Percentiles rank a stretch among this genome's conserved stretches.
Conservation (phyloP, 2,888 invertebrate species). For the Nowickia ferox region DNA sequence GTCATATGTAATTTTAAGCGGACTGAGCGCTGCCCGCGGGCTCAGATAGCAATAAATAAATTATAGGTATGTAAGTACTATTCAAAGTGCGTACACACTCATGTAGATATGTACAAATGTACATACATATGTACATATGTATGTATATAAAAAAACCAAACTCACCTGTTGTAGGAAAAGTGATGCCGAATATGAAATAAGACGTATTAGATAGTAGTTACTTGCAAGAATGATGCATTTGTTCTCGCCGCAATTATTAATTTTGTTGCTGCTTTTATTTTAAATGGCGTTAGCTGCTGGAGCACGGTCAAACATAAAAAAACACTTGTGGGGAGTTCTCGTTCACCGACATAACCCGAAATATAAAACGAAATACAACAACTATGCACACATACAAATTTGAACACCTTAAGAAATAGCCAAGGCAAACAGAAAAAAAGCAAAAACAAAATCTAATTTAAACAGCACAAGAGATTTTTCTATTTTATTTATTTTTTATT, state of each 20-base stretch:
- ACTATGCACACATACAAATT: slow-evolving; percentile 4
- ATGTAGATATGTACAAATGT: slow-evolving; percentile 2
- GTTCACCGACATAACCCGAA: slow-evolving; percentile 18
- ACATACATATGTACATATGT: slow-evolving; percentile 8
- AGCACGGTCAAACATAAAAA: slow-evolving; percentile 52
- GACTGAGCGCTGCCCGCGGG: too few species aligned
- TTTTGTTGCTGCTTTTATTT: slow-evolving; percentile 23
- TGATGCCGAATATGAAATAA: background rate
- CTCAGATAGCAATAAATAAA: too few species aligned
- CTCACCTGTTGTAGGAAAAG: slow-evolving; percentile 61
- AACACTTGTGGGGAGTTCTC: slow-evolving; percentile 29
- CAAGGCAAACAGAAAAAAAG: slow-evolving; percentile 33
- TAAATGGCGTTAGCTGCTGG: slow-evolving; percentile 41
- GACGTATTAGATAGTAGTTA: slow-evolving; percentile 24
- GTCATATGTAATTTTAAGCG: too few species aligned
- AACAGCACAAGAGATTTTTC: slow-evolving; percentile 34
- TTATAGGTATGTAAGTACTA: too few species aligned
- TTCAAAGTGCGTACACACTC: background rate
- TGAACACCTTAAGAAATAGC: slow-evolving; percentile 44
- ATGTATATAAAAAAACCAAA: slow-evolving; percentile 21
- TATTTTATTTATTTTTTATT: slow-evolving; percentile 4
- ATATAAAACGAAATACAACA: slow-evolving; percentile 19
- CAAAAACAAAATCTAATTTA: slow-evolving; percentile 3
- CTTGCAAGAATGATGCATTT: slow-evolving; percentile 8
- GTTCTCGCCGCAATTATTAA: background rate